These are phyloP conservation scores for Menidia menidia DNA, from an alignment of 2,797 vertebrate genomes.

Conservation along the genomic window DNA sequence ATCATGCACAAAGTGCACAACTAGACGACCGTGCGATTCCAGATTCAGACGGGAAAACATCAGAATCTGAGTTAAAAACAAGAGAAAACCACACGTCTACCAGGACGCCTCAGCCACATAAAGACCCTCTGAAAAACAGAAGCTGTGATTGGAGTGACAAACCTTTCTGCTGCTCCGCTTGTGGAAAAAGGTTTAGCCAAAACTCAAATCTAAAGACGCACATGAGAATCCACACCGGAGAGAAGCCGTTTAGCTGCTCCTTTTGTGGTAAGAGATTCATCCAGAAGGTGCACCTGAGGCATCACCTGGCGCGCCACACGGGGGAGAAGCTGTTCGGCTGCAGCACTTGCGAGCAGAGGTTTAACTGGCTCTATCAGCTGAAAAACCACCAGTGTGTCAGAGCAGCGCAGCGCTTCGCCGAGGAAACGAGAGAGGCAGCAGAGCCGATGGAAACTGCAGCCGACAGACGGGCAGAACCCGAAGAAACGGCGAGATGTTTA, in stretches of 20 bases:
- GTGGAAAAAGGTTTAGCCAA: conserved; percentile 18
- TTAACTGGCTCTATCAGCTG: conserved; percentile 10
- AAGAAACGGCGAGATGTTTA: neutral
- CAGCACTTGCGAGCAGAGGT: neutral
- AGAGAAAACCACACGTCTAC: neutral
- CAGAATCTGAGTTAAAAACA: neutral
- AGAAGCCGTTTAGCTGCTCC: conserved; percentile 7
- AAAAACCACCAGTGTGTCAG: conserved; percentile 4
- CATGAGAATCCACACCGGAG: conserved; percentile 10
- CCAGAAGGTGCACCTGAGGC: conserved; percentile 10
- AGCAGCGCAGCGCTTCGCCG: neutral
- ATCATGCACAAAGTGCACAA: neutral
- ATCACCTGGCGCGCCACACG: conserved; percentile 9
- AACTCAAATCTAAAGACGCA: conserved; percentile 9
- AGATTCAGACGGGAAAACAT: neutral
- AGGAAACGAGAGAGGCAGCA: neutral
- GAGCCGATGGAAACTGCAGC: neutral
- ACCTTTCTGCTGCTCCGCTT: conserved; percentile 2
- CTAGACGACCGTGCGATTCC: neutral
- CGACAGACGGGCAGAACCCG: neutral
- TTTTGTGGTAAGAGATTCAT: neutral
- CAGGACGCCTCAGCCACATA: neutral
- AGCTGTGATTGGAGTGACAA: neutral
- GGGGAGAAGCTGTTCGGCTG: conserved; percentile 2
- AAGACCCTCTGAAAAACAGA: neutral